Evolutionary conservation across 30 jellyfish, hydroid and myxozoan genomes (phyloP).

Genomic region (Sanderia malayensis): DNA sequence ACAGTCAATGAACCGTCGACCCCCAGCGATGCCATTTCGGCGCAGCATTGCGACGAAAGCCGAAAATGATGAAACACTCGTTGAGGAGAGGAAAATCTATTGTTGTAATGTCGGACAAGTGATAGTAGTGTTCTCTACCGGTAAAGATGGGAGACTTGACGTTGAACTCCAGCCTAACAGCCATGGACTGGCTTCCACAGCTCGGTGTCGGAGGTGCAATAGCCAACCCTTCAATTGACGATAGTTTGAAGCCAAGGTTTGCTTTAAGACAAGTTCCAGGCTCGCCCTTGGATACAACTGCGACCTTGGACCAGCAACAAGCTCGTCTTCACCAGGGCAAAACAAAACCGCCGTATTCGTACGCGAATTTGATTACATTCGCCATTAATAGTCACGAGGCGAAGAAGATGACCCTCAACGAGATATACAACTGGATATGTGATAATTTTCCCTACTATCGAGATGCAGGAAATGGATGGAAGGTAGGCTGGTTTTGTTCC

Average conservation of each 20-base stretch:
- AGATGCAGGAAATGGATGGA: slow-evolving; percentile 97
- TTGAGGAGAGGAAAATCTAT: too few species aligned
- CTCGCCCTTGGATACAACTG: slow-evolving; percentile 86
- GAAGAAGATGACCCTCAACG: slow-evolving; percentile 84
- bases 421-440: slow-evolving; percentile 93
- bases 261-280: slow-evolving; percentile 89
- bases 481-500: slow-evolving; percentile 58
- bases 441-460: slow-evolving; percentile 89
- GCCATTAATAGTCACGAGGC: slow-evolving; percentile 82
- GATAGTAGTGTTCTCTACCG: too few species aligned
- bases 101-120: too few species aligned
- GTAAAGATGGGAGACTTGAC: slow-evolving; percentile 90
- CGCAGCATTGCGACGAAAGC: too few species aligned
- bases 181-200: slow-evolving; percentile 99
- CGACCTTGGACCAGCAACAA: slow-evolving; percentile 78
- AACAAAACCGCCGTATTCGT: slow-evolving; percentile 95
- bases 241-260: slow-evolving; percentile 61
- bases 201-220: slow-evolving; percentile 95
- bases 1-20: too few species aligned
- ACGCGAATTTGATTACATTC: slow-evolving; percentile 91
- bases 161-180: slow-evolving; percentile 93
- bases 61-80: too few species aligned
- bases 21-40: too few species aligned
- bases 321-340: slow-evolving; percentile 77
- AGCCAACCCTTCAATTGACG: slow-evolving; percentile 53